Conservation (phyloP, 2,888 invertebrate genomes). For the Oscheius myriophilus region DNA sequence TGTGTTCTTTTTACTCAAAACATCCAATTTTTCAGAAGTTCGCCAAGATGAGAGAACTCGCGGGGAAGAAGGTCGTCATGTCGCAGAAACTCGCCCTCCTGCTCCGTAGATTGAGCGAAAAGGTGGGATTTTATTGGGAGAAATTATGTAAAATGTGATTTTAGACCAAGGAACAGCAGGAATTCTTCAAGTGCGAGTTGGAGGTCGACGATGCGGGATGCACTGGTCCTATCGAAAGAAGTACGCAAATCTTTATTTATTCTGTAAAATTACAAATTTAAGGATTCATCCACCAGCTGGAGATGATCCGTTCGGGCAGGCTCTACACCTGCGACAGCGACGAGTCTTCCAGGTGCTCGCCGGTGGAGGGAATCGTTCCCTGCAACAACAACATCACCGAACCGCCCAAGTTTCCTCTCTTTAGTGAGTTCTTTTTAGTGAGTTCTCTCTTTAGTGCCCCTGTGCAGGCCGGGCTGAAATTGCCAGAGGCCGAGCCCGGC, state of each 20-base stretch:
- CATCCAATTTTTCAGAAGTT: slow-evolving; percentile 77
- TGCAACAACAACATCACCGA: not conserved
- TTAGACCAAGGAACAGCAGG: slow-evolving; percentile 86
- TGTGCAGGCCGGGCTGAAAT: too few relatives aligned
- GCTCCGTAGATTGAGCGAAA: slow-evolving; percentile 25
- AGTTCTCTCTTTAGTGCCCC: too few relatives aligned
- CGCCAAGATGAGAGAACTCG: slow-evolving; percentile 89
- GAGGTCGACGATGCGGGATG: slow-evolving; percentile 98
- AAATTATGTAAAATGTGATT: slow-evolving; percentile 69
- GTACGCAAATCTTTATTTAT: not conserved
- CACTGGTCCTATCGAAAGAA: slow-evolving; percentile 81
- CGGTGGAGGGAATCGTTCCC: slow-evolving; percentile 13
- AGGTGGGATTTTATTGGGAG: slow-evolving; percentile 7
- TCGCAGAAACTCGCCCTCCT: slow-evolving; percentile 73
- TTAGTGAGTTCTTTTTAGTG: slow-evolving; percentile 23
- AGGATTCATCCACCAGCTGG: not conserved
- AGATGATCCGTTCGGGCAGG: not conserved
- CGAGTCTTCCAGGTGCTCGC: slow-evolving; percentile 14
- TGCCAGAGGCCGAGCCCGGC: too few relatives aligned
- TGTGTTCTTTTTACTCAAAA: not conserved
- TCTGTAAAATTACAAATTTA: not conserved
- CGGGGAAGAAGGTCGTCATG: slow-evolving; percentile 93
- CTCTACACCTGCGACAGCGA: slow-evolving; percentile 3
- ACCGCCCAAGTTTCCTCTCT: not conserved
- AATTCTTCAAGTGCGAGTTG: slow-evolving; percentile 96